Evolutionary conservation across 2,113 vertebrate genomes (phyloP), one percentile per base, ranked within the genome.

Genomic region (Sialia sialis): DNA sequence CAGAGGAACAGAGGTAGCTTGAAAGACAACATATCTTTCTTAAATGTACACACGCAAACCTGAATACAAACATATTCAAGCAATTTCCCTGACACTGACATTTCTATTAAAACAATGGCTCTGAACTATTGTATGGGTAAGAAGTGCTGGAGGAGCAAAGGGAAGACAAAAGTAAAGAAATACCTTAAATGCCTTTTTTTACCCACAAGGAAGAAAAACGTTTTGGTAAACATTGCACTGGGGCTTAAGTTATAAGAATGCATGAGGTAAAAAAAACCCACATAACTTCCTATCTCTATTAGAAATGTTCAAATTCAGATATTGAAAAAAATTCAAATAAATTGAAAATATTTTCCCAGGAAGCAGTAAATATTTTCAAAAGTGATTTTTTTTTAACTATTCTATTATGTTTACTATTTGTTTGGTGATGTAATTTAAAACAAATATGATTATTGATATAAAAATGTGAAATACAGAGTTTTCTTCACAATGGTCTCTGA

Each of bases 251-350:
- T 62, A 12, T 21, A 84, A 62, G 16, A 93, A 46, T 16, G 7
- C 3, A 64, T 12, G 20, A 23, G 8, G 0, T 7, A 26, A 49
- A n/a, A 1, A 16, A 17, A 26, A 0, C 0, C 1, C 17, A 43
- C 18, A 4, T 34, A 74, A 55, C 4, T 64, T 59, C 44, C 22
- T 19, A 9, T 63, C 3, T 38, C 9, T 44, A 13, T 26, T 15
- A 66, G 10, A 64, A 75, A 67, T 55, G 25, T 46, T 79, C 22
- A 20, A 13, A 30, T 75, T 75, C 25, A 59, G 17, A 6, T 79
- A 92, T 7, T 39, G 14, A 52, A 52, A 29, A 84, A 19, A 56
- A 5, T 8, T 58, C 62, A 36, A 77, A 56, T 18, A 9, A 63
- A 25, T 44, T 79, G 6, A 10, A 87, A 84, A 34, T 56, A 52